phyloP scores from a whole-genome alignment of 2,888 invertebrate genomes.

The Melanostoma mellinum region DNA sequence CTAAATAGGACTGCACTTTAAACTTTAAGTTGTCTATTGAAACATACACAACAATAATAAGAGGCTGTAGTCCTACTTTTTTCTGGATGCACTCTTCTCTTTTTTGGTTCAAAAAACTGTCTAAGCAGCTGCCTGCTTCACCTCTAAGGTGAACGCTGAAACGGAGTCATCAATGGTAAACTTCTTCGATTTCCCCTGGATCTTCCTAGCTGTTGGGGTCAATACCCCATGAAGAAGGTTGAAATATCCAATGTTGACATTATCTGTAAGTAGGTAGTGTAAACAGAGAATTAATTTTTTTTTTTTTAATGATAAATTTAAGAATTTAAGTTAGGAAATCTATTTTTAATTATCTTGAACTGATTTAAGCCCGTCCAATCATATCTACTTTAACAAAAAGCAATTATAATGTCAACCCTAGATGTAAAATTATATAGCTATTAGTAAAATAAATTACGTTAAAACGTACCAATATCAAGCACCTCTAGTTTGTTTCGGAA shows the following conservation, averaged over 20 bases:
- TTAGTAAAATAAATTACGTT: slow-evolving; percentile 3
- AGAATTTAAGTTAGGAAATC: no score
- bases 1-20: slow-evolving; percentile 12
- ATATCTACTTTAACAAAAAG: not conserved
- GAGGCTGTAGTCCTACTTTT: slow-evolving; percentile 9
- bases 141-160: not conserved
- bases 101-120: not conserved
- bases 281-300: no score
- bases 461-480: not conserved
- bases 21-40: slow-evolving; percentile 10
- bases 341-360: no score
- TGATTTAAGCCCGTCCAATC: not conserved
- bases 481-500: not conserved
- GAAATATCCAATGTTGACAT: no score
- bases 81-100: slow-evolving; percentile 1
- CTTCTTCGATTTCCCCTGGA: no score
- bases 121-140: not conserved
- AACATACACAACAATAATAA: slow-evolving; percentile 4
- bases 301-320: no score
- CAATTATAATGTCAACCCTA: not conserved
- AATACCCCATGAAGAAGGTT: no score
- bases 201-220: no score
- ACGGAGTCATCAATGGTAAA: no score
- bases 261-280: no score
- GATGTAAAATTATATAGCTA: not conserved